phyloP scores from a whole-genome alignment of 2,113 vertebrate species.

The Sceloporus tristichus region DNA sequence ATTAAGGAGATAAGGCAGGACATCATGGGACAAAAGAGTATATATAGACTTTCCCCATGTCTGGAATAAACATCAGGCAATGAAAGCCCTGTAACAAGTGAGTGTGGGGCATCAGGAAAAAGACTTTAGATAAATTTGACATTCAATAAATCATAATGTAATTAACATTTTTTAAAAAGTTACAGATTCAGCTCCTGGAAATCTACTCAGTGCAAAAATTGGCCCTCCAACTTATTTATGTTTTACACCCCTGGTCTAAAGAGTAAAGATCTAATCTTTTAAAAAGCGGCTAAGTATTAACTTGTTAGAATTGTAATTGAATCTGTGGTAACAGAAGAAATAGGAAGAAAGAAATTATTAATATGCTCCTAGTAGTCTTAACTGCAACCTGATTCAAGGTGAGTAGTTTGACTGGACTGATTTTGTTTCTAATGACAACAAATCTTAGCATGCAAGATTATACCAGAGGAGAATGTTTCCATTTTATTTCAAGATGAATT shows the following conservation, averaged over 20 bases:
- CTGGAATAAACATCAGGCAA: neutral
- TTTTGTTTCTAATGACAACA: slow-evolving; percentile 4
- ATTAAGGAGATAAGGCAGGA: neutral
- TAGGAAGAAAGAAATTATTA: slow-evolving; percentile 58
- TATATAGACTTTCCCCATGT: neutral
- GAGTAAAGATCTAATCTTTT: slow-evolving; percentile 61
- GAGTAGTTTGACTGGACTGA: neutral
- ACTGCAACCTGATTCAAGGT: slow-evolving; percentile 18
- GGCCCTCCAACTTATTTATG: neutral
- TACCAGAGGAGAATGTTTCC: neutral
- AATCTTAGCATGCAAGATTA: neutral
- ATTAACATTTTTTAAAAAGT: neutral
- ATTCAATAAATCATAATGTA: neutral
- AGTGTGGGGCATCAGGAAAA: neutral
- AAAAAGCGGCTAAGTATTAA: slow-evolving; percentile 64
- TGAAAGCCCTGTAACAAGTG: neutral
- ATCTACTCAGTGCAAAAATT: neutral
- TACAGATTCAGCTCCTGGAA: neutral
- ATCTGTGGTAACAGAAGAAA: slow-evolving; percentile 64
- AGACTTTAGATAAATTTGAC: neutral
- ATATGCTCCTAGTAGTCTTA: slow-evolving; percentile 45
- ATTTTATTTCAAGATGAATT: slow-evolving; percentile 40
- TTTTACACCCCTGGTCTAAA: slow-evolving; percentile 60
- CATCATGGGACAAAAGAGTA: neutral
- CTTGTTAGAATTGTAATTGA: slow-evolving; percentile 50